Evolutionary conservation across 2,113 vertebrate species (phyloP).

Genomic region (Cololabis saira): DNA sequence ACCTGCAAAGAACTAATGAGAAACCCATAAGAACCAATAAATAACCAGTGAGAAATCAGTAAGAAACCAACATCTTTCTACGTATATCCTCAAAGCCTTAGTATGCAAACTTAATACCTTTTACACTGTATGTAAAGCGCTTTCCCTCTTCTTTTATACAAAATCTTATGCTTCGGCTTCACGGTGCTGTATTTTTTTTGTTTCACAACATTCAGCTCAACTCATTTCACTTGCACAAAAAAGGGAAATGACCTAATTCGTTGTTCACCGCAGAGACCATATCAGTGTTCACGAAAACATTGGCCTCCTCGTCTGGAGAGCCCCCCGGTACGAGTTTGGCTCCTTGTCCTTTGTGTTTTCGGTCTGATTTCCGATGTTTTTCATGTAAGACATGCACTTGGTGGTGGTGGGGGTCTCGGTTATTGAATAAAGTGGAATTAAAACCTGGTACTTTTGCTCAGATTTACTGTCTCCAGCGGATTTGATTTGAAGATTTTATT

Average conservation of each 20-base stretch:
- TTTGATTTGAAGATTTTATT: no score
- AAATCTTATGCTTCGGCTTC: conserved; percentile 17
- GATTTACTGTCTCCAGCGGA: background rate
- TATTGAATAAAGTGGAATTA: conserved; percentile 67
- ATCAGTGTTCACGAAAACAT: conserved; percentile 29
- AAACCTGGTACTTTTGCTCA: background rate
- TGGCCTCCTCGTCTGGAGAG: background rate
- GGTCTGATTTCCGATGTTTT: conserved; percentile 35
- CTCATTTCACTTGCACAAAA: no score
- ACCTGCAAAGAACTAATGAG: no score
- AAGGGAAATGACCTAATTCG: no score
- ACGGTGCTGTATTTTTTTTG: conserved; percentile 16
- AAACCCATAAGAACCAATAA: no score
- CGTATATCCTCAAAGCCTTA: conserved; percentile 35
- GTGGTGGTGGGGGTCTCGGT: conserved; percentile 49
- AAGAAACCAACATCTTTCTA: conserved; percentile 40
- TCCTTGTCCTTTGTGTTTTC: background rate
- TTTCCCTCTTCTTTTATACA: no score
- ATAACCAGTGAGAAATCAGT: no score
- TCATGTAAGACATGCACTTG: conserved; percentile 30
- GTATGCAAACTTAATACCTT: conserved; percentile 62
- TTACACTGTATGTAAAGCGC: conserved; percentile 33
- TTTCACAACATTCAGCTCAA: background rate
- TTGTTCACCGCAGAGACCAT: background rate
- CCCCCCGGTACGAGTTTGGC: conserved; percentile 10